Evolutionary conservation across 1,140 invertebrate species (phyloP).

Genomic region (Lanistes nyassanus): DNA sequence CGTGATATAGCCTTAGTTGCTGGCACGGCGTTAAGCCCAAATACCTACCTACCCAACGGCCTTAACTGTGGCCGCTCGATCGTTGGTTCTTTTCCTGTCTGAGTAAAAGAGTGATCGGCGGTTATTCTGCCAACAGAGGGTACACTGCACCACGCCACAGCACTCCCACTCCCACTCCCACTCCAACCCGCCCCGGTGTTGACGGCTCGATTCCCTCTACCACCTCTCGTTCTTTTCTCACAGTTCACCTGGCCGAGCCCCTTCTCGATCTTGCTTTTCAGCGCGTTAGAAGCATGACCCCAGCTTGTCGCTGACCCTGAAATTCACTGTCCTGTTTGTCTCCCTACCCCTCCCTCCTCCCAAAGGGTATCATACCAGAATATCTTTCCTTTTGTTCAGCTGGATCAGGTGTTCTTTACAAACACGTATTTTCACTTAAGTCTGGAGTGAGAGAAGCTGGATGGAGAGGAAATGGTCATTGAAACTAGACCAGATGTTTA

Average conservation of each 20-base stretch:
- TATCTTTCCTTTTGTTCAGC: neutral
- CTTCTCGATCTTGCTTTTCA: neutral
- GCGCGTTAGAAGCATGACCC: neutral
- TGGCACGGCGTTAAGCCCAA: too few species aligned
- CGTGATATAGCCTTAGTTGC: too few species aligned
- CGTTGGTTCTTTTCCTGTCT: too few species aligned
- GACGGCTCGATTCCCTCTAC: too few species aligned
- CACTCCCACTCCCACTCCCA: neutral
- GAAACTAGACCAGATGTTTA: neutral
- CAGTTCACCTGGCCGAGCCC: neutral
- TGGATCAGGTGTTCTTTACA: neutral
- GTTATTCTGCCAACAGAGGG: too few species aligned
- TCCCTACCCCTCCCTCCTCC: neutral
- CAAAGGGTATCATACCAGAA: neutral
- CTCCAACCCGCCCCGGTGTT: neutral
- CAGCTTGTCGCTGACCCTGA: neutral
- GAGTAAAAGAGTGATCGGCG: too few species aligned
- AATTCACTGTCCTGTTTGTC: neutral
- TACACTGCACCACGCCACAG: neutral
- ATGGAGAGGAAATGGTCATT: neutral
- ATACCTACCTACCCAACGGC: too few species aligned
- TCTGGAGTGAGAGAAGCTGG: neutral
- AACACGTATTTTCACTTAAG: neutral
- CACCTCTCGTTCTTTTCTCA: too few species aligned
- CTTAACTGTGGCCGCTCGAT: too few species aligned